Evolutionary conservation across 2,113 vertebrate genomes (phyloP).

Genomic region (rat (Rattus norvegicus)): DNA sequence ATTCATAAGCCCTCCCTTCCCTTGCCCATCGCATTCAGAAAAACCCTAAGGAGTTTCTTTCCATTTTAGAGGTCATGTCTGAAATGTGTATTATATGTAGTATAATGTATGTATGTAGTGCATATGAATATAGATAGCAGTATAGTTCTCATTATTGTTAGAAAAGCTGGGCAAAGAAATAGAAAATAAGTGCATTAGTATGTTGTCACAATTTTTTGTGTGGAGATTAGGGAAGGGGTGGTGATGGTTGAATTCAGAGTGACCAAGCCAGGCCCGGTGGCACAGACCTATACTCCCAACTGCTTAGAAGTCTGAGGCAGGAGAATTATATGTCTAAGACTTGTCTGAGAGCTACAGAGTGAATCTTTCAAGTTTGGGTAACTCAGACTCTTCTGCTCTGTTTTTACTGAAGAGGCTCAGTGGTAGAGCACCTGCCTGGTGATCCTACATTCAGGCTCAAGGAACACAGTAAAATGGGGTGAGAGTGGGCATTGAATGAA

Average conservation of each 20-base stretch:
- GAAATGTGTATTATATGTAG: constrained; percentile 2
- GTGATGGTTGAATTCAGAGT: neutral
- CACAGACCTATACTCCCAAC: neutral
- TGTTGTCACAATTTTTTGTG: neutral
- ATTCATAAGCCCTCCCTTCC: neutral
- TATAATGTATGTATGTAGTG: neutral
- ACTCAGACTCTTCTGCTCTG: neutral
- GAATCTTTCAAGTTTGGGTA: neutral
- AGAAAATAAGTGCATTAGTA: neutral
- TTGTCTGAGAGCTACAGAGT: neutral
- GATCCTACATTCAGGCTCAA: neutral
- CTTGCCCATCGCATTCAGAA: neutral
- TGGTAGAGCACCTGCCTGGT: neutral
- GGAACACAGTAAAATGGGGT: neutral
- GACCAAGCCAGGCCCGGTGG: neutral
- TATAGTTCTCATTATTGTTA: neutral
- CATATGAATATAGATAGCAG: no score
- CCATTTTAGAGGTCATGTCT: neutral
- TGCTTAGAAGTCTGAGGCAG: neutral
- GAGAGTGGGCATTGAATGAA: neutral
- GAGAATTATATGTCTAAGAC: neutral
- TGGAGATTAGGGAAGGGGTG: neutral
- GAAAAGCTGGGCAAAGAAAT: neutral
- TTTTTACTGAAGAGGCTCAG: neutral
- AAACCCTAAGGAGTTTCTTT: neutral